Evolutionary conservation across 2,797 vertebrate genomes (phyloP), one percentile per base, ranked within the genome.

Genomic region (Buceros bicornis): DNA sequence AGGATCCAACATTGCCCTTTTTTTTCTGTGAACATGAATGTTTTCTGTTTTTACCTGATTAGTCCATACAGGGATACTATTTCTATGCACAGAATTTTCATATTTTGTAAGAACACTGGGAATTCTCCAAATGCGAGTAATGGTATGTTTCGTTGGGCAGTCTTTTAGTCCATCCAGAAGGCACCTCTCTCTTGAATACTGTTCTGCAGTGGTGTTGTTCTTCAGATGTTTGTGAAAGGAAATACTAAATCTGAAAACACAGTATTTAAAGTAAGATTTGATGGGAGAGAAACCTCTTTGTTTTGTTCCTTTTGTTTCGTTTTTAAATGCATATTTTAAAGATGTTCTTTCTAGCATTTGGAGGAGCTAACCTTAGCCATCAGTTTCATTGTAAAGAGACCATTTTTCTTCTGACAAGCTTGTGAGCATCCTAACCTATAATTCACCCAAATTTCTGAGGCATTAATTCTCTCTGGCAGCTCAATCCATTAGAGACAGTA

Each of bases 381-480:
- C 90, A 90, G 58, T 94, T 97, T 94, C 13, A 11, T 83, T 90
- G 51, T 33, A 53, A 94, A 96, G 64, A 93, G 82, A 90, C 61
- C 53, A 64, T 96, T 79, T 93, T 95, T 87, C 87, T 96, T 93
- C 96, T 97, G 96, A 97, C 94, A 97, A 95, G 88, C 78, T 89
- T 87, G 87, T 91, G 95, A 97, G 78, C 82, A 96, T 45, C 67
- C 88, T 87, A 97, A 91, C 97, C 91, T 94, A 95, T 95, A 95
- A 97, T 97, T 97, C 96, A 97, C 82, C 86, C 71, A 97, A 96
- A 97, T 94, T 82, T 96, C 93, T 81, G 94, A 97, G 95, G 91
- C 97, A 97, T 97, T 97, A 96, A 97, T 97, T 97, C 96, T 97
- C 96, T 95, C 90, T 97, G 97, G 97, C 97, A 98, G 93, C 97